Evolutionary conservation across 2,888 invertebrate species (phyloP).

Genomic region (Polymixis lichenea): DNA sequence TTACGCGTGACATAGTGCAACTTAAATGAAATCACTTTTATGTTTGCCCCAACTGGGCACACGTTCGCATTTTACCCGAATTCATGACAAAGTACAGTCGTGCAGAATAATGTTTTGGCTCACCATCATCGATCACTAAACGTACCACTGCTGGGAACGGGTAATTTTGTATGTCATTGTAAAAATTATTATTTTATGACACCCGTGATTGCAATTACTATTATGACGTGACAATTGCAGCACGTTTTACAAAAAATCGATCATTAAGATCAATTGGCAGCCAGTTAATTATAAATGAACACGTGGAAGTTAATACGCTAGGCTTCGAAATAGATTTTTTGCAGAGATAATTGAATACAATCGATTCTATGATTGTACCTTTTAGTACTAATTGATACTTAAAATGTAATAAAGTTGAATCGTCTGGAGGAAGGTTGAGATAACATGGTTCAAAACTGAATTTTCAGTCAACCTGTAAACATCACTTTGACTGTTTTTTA

Average conservation of each 20-base stretch:
- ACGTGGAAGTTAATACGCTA: slow-evolving; percentile 32
- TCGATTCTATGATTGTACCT: neutral
- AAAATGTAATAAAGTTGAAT: neutral
- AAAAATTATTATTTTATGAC: too few relatives aligned
- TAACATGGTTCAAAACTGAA: neutral
- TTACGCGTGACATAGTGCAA: too few relatives aligned
- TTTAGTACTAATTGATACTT: neutral
- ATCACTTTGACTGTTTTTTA: neutral
- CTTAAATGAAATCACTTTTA: too few relatives aligned
- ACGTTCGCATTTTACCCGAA: too few relatives aligned
- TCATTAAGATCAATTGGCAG: slow-evolving; percentile 34
- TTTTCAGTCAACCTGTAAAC: neutral
- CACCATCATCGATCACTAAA: too few relatives aligned
- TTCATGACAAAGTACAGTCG: too few relatives aligned
- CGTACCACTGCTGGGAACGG: too few relatives aligned
- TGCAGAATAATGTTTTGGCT: too few relatives aligned
- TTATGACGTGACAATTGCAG: too few relatives aligned
- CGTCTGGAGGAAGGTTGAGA: neutral
- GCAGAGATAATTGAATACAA: slow-evolving; percentile 3
- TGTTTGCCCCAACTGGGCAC: too few relatives aligned
- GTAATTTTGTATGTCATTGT: too few relatives aligned
- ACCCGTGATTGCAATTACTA: too few relatives aligned
- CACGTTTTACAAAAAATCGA: slow-evolving; percentile 23
- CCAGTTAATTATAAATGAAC: slow-evolving; percentile 48
- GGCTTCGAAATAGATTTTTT: slow-evolving; percentile 19